Percentiles rank a stretch among this genome's conserved stretches.
phyloP scores from a whole-genome alignment of 2,797 vertebrate species.

The Alca torda region DNA sequence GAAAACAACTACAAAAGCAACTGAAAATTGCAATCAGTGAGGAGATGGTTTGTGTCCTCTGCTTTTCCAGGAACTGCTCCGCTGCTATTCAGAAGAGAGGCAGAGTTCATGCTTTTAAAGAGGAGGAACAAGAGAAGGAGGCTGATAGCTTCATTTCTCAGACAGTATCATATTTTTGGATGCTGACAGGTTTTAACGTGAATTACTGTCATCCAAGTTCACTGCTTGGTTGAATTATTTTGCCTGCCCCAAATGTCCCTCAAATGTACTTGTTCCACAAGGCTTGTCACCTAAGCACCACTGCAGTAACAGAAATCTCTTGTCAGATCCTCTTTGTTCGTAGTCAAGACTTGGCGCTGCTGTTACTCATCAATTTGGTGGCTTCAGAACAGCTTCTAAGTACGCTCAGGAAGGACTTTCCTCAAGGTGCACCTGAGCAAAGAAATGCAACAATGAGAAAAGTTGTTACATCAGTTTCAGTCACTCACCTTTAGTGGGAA shows the following conservation, averaged over 20 bases:
- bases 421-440: conserved; percentile 16
- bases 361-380: conserved; percentile 42
- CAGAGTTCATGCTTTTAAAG: not conserved
- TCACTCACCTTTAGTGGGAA: not conserved
- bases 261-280: conserved; percentile 53
- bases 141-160: conserved; percentile 12
- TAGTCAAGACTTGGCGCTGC: conserved; percentile 8
- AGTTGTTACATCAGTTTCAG: not conserved
- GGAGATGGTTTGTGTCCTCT: not conserved
- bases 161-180: not conserved
- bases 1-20: not conserved
- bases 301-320: conserved; percentile 26
- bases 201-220: conserved; percentile 29
- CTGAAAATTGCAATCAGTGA: not conserved
- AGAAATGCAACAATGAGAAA: not conserved
- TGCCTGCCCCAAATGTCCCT: conserved; percentile 15
- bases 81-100: not conserved
- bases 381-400: conserved; percentile 11
- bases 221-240: conserved; percentile 23
- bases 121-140: not conserved
- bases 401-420: not conserved
- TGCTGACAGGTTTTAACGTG: conserved; percentile 21
- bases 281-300: conserved; percentile 32
- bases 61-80: not conserved
- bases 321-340: not conserved